Evolutionary conservation across 2,797 vertebrate genomes (phyloP).

Genomic region (Arctocebus calabarensis): DNA sequence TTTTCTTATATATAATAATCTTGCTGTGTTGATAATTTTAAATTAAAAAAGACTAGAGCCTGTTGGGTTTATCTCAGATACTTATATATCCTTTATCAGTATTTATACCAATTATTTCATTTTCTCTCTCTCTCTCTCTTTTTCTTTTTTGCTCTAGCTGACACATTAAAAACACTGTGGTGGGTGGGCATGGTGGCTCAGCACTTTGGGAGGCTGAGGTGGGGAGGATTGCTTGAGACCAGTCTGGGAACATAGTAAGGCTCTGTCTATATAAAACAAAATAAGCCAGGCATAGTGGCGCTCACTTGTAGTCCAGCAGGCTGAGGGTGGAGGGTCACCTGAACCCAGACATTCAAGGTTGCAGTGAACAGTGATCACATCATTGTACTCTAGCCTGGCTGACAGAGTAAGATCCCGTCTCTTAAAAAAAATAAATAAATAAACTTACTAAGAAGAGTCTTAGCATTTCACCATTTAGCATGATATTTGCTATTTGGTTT

Average conservation of each 20-base stretch:
- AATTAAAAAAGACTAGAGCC: neutral
- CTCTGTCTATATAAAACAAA: neutral
- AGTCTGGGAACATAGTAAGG: neutral
- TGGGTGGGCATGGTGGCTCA: neutral
- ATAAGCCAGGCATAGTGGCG: neutral
- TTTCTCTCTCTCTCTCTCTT: neutral
- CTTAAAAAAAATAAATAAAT: neutral
- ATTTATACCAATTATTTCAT: conserved; percentile 50
- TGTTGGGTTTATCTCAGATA: conserved; percentile 27
- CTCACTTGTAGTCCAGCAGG: neutral
- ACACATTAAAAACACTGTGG: conserved; percentile 43
- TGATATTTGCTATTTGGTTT: conserved; percentile 47
- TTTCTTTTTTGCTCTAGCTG: conserved; percentile 49
- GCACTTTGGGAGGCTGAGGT: neutral
- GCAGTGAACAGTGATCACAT: neutral
- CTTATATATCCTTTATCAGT: conserved; percentile 16
- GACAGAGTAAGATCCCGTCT: neutral
- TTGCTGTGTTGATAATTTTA: conserved; percentile 50
- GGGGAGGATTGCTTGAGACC: neutral
- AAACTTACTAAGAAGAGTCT: conserved; percentile 17
- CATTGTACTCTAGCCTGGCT: neutral
- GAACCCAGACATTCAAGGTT: neutral
- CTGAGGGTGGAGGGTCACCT: neutral
- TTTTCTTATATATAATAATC: conserved; percentile 52
- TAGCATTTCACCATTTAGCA: conserved; percentile 18